phyloP scores from a whole-genome alignment of 1,140 invertebrate genomes.

The Monomorium pharaonis region DNA sequence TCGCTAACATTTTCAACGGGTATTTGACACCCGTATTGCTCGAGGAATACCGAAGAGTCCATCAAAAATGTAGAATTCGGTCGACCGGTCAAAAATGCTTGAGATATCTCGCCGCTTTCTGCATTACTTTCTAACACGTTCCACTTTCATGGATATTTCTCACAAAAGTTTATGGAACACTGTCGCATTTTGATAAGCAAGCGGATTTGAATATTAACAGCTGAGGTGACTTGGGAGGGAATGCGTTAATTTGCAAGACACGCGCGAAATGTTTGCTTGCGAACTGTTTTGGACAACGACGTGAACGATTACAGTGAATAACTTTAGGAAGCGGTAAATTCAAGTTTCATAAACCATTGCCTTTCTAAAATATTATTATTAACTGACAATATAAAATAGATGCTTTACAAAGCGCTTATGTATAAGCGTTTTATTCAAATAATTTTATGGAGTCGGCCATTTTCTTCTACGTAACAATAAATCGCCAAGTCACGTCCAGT shows the following conservation, averaged over 20 bases:
- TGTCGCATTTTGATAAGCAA: conserved; percentile 48
- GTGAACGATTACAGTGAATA: conserved; percentile 15
- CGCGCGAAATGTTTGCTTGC: not conserved
- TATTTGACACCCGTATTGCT: not conserved
- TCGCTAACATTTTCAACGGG: not conserved
- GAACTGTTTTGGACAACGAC: not conserved
- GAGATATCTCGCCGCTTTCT: conserved; percentile 56
- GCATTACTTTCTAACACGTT: conserved; percentile 66
- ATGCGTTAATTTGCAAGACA: conserved; percentile 24
- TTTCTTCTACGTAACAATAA: not conserved
- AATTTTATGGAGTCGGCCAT: not conserved
- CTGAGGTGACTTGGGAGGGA: not conserved
- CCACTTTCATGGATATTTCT: conserved; percentile 69
- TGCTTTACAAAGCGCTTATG: not conserved
- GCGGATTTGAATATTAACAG: conserved; percentile 16
- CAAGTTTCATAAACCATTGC: not conserved
- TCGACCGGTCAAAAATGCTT: not conserved
- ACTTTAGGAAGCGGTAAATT: not conserved
- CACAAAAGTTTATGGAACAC: conserved; percentile 30
- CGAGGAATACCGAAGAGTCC: not conserved
- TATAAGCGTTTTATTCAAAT: not conserved
- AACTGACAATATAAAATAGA: not conserved
- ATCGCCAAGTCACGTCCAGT: not conserved
- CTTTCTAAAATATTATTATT: not conserved
- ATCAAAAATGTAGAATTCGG: conserved; percentile 52